These are phyloP conservation scores for Lagorchestes hirsutus DNA, from an alignment of 2,797 vertebrate genomes.

Conservation along the genomic window DNA sequence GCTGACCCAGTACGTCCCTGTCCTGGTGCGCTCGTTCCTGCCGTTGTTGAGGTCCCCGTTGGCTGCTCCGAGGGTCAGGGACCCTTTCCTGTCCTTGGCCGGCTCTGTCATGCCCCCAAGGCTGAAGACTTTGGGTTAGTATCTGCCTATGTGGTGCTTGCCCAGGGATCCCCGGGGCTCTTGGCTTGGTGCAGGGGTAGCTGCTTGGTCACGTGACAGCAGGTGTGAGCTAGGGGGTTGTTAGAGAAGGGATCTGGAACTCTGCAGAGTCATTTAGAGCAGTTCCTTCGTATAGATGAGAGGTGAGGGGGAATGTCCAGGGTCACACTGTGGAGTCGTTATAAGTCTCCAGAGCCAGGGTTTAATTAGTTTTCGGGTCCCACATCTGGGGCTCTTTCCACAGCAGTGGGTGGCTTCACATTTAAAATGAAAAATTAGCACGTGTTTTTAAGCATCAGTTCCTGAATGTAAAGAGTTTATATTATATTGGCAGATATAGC, in stretches of 20 bases:
- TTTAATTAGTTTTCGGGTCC: neutral
- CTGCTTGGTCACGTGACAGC: neutral
- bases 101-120: slow-evolving; percentile 92
- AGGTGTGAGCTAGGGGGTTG: neutral
- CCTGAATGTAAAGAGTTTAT: neutral
- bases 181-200: neutral
- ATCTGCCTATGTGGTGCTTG: slow-evolving; percentile 22
- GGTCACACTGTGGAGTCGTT: neutral
- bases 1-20: slow-evolving; percentile 93
- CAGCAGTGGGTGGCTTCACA: neutral
- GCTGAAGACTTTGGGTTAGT: slow-evolving; percentile 91
- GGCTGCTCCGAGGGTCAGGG: slow-evolving; percentile 92
- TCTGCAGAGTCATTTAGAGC: neutral
- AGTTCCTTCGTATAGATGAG: neutral
- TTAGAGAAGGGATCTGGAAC: neutral
- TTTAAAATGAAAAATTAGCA: neutral
- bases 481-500: neutral
- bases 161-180: neutral
- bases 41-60: slow-evolving; percentile 95
- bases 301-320: neutral
- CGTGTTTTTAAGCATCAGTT: neutral
- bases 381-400: neutral
- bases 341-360: neutral
- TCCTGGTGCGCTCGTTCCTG: slow-evolving; percentile 90
- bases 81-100: slow-evolving; percentile 91